phyloP scores from a whole-genome alignment of 2,113 vertebrate species.

The Chlorodrepanis virens region DNA sequence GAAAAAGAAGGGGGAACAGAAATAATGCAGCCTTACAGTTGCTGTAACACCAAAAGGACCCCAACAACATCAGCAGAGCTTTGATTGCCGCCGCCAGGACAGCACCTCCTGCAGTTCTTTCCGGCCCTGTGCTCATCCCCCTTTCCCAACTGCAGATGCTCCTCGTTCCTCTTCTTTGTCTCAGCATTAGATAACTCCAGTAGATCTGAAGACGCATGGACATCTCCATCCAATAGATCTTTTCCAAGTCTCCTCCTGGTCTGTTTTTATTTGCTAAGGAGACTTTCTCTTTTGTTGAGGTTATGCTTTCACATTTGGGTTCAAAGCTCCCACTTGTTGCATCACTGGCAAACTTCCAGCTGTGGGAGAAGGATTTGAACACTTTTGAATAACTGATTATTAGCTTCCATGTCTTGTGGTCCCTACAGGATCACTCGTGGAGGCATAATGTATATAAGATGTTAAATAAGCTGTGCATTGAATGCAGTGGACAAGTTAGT shows the following conservation, averaged over 20 bases:
- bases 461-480: constrained; percentile 47
- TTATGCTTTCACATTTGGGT: background rate
- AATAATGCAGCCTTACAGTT: background rate
- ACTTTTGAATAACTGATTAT: constrained; percentile 1
- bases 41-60: background rate
- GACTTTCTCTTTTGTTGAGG: background rate
- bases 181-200: background rate
- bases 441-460: constrained; percentile 38
- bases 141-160: background rate
- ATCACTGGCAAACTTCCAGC: background rate
- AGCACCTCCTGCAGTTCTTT: background rate
- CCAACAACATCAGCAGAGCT: background rate
- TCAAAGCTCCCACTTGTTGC: background rate
- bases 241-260: background rate
- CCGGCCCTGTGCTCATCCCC: background rate
- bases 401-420: background rate
- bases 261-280: background rate
- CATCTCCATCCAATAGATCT: background rate
- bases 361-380: background rate
- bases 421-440: background rate
- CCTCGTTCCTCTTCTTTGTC: background rate
- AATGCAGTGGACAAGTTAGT: constrained; percentile 34
- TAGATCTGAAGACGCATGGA: constrained; percentile 15
- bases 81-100: background rate
- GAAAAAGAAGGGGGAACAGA: background rate